These are phyloP conservation scores for Diceros bicornis DNA, from an alignment of 2,797 vertebrate genomes.

Conservation along the genomic window DNA sequence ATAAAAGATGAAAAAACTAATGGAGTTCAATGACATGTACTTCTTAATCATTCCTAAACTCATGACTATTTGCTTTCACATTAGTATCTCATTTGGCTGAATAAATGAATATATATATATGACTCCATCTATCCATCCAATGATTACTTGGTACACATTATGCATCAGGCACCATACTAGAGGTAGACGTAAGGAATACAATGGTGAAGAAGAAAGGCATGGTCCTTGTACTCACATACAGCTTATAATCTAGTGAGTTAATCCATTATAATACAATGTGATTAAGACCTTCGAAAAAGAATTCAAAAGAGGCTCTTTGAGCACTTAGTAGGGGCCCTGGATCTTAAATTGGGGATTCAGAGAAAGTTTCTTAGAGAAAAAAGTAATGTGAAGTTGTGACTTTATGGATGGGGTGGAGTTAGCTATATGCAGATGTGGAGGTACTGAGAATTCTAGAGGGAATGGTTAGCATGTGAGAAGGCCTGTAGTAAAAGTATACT, in stretches of 20 bases:
- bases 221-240: background rate
- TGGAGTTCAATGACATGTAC: background rate
- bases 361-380: background rate
- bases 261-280: background rate
- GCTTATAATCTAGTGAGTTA: background rate
- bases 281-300: background rate
- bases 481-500: background rate
- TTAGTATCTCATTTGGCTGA: conserved; percentile 10
- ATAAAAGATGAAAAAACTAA: background rate
- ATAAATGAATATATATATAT: background rate
- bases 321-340: background rate
- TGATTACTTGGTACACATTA: background rate
- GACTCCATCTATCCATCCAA: background rate
- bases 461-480: background rate
- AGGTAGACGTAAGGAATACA: background rate
- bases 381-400: background rate
- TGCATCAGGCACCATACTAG: background rate
- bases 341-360: background rate
- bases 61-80: conserved; percentile 14
- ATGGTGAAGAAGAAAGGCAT: background rate
- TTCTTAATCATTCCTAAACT: conserved; percentile 30
- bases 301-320: background rate
- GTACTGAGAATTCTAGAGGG: background rate
- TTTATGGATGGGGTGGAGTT: background rate
- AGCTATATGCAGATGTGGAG: background rate